Conservation (phyloP, 2,797 vertebrate genomes). For the Erethizon dorsatum region DNA sequence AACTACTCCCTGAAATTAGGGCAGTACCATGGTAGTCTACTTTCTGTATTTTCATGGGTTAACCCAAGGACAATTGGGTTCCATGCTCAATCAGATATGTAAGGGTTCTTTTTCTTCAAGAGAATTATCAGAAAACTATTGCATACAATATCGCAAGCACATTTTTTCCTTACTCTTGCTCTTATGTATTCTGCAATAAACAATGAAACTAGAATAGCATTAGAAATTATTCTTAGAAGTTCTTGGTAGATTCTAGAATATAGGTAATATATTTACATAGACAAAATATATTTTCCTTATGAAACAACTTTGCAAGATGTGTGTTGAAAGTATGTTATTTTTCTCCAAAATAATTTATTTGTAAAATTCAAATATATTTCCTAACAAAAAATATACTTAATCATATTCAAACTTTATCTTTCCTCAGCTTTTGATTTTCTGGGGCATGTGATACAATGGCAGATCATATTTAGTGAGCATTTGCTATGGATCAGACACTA, state of each 20-base stretch:
- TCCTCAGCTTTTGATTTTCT: neutral
- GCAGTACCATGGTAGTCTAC: neutral
- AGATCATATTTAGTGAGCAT: neutral
- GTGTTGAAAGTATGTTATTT: neutral
- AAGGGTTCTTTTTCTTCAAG: neutral
- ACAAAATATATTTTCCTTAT: neutral
- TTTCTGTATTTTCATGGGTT: neutral
- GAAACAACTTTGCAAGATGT: constrained; percentile 7
- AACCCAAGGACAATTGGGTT: neutral
- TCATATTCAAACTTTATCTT: neutral
- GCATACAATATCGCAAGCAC: neutral
- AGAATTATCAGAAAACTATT: neutral
- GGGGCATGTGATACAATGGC: neutral
- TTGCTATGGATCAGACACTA: neutral
- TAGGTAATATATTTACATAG: neutral
- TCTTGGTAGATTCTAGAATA: constrained; percentile 11
- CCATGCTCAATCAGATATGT: neutral
- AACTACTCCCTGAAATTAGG: neutral
- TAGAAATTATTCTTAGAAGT: neutral
- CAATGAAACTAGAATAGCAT: neutral
- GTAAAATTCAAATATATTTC: constrained; percentile 35
- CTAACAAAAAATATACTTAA: neutral
- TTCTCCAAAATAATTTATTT: neutral
- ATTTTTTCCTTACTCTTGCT: neutral
- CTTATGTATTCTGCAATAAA: neutral